Evolutionary conservation across 2,888 invertebrate genomes (phyloP).

Genomic region (Noctuana brunneofusca): DNA sequence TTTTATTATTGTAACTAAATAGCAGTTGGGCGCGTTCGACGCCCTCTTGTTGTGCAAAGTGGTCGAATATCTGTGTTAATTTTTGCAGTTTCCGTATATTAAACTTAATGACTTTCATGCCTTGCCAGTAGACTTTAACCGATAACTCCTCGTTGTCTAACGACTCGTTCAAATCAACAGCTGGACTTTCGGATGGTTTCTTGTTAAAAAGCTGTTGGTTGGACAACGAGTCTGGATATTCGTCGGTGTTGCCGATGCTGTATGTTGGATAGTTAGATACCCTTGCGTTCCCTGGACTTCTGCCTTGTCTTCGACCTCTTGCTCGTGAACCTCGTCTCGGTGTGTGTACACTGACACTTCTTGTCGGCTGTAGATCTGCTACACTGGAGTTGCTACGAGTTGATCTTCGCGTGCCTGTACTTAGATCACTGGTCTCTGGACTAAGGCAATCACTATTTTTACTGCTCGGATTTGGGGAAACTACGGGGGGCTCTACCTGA

Average conservation of each 20-base stretch:
- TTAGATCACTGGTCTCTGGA: too few species aligned
- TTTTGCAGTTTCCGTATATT: constrained; percentile 68
- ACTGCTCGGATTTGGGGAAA: too few species aligned
- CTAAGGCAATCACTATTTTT: too few species aligned
- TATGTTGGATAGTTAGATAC: constrained; percentile 42
- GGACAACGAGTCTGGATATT: constrained; percentile 61
- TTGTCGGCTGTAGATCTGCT: not conserved
- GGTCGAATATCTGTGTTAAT: constrained; percentile 64
- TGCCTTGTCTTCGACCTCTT: constrained; percentile 15
- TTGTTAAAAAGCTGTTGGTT: constrained; percentile 55
- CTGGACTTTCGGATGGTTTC: constrained; percentile 1
- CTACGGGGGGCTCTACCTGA: too few species aligned
- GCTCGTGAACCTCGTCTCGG: too few species aligned
- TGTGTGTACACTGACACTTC: not conserved
- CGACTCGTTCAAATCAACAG: constrained; percentile 48
- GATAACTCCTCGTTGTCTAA: constrained; percentile 70
- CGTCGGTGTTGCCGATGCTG: constrained; percentile 65
- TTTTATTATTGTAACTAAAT: constrained; percentile 65
- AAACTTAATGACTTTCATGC: constrained; percentile 64
- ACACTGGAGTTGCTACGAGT: not conserved
- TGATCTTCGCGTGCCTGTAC: not conserved
- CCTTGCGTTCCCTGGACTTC: constrained; percentile 32
- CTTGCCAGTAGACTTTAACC: constrained; percentile 76
- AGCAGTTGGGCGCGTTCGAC: constrained; percentile 59
- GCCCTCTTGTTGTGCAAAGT: constrained; percentile 60